Evolutionary conservation across 2,888 invertebrate genomes (phyloP), one percentile per base, ranked within the genome.

Genomic region (Leptogaster cylindrica): DNA sequence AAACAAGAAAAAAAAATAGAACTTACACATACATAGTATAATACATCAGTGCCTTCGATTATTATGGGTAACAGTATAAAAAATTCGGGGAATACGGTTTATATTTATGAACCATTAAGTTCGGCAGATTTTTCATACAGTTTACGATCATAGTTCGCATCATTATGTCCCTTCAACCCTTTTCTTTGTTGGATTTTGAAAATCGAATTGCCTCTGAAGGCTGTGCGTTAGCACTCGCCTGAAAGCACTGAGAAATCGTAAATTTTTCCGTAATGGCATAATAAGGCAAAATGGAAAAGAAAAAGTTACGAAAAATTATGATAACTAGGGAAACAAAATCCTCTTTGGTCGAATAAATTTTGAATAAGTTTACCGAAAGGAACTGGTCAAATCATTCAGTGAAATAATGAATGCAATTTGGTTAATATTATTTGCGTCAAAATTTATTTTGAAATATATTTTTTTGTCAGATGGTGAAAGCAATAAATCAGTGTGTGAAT

Each of bases 81-180:
- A n/a, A n/a, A 44, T 61, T 39, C 4, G 16, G 44, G 44, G 28
- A 20, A 44, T 5, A 41, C 23, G 61, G 44, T 44, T 61, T 44
- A 44, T 39, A 28, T 44, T 61, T 61, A 61, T 61, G 61, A 44
- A 8, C 61, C 61, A 61, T 61, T 61, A 61, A 44, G 61, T 61
- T 61, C 36, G 61, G 61, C 61, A 61, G 61, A 61, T 61, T 61
- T 61, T 61, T 61, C 61, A 61, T 61, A 20, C 61, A 61, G 61
- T 61, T n/a, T 61, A 61, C 27, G 61, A 44, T 61, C 44, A 61
- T 28, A 61, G 61, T 61, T 61, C 61, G 23, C 23, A 44, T 27
- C 28, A 61, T 61, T 61, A 61, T 28, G 16, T 44, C 7, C 48
- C 44, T 27, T 28, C 61, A 61, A 61, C 61, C 61, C 61, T 61